These are phyloP conservation scores for Hyphantria cunea DNA, from an alignment of 1,140 invertebrate genomes.

Conservation along the genomic window DNA sequence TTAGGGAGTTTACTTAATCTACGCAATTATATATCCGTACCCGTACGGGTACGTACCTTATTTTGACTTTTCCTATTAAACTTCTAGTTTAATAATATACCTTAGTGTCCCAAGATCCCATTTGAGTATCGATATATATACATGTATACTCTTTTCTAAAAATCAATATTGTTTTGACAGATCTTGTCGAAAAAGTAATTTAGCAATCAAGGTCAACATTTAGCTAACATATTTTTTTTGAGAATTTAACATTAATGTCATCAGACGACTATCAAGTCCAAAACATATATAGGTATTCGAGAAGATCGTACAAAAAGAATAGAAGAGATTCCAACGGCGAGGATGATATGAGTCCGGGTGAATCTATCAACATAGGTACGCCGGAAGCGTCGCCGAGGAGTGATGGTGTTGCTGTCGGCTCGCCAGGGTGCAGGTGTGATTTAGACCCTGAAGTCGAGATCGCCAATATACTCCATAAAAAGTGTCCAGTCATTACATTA, in stretches of 20 bases:
- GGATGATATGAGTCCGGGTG: constrained; percentile 25
- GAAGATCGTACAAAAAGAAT: constrained; percentile 48
- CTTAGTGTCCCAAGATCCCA: too few species aligned
- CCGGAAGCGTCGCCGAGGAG: constrained; percentile 46
- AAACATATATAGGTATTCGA: constrained; percentile 48
- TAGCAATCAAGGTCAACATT: too few species aligned
- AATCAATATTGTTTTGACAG: too few species aligned
- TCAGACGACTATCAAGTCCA: constrained; percentile 44
- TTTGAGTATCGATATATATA: too few species aligned
- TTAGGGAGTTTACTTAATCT: too few species aligned
- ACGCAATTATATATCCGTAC: too few species aligned
- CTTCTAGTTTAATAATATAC: too few species aligned
- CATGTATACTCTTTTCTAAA: too few species aligned
- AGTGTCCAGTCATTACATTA: constrained; percentile 69
- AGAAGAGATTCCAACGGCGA: constrained; percentile 26
- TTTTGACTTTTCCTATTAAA: too few species aligned
- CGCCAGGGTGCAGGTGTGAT: constrained; percentile 58
- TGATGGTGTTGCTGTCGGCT: constrained; percentile 32
- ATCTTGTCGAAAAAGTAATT: too few species aligned
- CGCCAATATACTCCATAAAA: constrained; percentile 68
- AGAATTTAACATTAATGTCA: constrained; percentile 24
- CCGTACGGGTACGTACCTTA: too few species aligned
- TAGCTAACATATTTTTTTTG: too few species aligned
- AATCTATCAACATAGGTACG: constrained; percentile 36
- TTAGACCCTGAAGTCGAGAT: constrained; percentile 61